These are phyloP conservation scores for Hirtodrosophila trivittata DNA, from an alignment of 2,888 invertebrate genomes.

Conservation along the genomic window DNA sequence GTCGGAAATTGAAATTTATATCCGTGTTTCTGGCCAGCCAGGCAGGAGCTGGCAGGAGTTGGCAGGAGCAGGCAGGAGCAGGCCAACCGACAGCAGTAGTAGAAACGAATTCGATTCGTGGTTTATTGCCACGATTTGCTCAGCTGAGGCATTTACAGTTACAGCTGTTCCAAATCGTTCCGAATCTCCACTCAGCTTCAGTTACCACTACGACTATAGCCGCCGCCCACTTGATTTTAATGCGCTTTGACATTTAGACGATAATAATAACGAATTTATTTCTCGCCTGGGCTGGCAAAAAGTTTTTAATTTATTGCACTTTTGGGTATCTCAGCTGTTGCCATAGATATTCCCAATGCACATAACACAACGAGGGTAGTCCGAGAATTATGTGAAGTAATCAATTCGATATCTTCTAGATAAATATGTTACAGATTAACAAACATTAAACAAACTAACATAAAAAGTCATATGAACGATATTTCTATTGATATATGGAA, in stretches of 20 bases:
- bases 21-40: slow-evolving; percentile 74
- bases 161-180: slow-evolving; percentile 48
- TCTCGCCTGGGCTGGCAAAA: slow-evolving; percentile 50
- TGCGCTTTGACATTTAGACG: slow-evolving; percentile 74
- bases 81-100: slow-evolving; percentile 37
- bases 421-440: too few relatives aligned
- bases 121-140: slow-evolving; percentile 76
- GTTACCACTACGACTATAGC: neutral
- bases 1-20: slow-evolving; percentile 81
- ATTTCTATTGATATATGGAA: too few relatives aligned
- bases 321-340: slow-evolving; percentile 65
- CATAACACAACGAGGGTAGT: slow-evolving; percentile 27
- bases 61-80: slow-evolving; percentile 26
- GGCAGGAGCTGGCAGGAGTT: slow-evolving; percentile 30
- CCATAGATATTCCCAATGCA: slow-evolving; percentile 45
- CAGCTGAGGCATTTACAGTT: slow-evolving; percentile 64
- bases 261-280: slow-evolving; percentile 75
- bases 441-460: too few relatives aligned
- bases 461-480: too few relatives aligned
- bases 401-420: neutral
- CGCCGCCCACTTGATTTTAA: slow-evolving; percentile 59
- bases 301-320: slow-evolving; percentile 67
- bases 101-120: slow-evolving; percentile 71
- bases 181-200: slow-evolving; percentile 8
- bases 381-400: neutral